Base-by-base conservation (phyloP, 2,888 invertebrate species). In the Nomada flava region DNA sequence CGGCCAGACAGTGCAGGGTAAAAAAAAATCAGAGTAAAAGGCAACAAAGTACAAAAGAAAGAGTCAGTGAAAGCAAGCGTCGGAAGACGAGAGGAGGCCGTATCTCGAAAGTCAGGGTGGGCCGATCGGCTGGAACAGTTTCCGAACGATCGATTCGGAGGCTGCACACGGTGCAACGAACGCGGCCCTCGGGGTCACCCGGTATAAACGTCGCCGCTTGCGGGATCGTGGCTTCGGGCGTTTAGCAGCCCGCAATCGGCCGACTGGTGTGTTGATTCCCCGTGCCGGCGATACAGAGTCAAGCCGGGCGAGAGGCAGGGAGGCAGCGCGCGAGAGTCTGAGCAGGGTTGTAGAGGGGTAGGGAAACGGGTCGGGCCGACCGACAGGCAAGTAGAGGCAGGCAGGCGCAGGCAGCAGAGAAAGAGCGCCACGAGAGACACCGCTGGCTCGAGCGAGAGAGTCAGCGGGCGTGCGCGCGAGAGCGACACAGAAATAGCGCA, bases 241-340 rank as follows among this genome's bases (percentile, higher is more conserved):
- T 92, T 92, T 91, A 92, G 92, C 91, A 89, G 88, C 88, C 91
- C 91, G 88, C 91, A 90, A 91, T 92, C 92, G 91, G 90, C 89
- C 87, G 90, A 89, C 87, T 89, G 90, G 90, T 88, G 89, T 90
- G 91, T 90, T 89, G 92, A 91, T 90, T 91, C 89, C 88, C 85
- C 82, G 84, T 84, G 85, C 83, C 82, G 84, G 72, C 83, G 85
- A 88, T 86, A 88, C 74, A 80, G 83, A 85, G 85, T 79, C 80
- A 79, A 69, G 79, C 68, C 80, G 72, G 75, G 79, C 20, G 82
- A 82, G 78, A 82, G 74, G 68, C 59, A 65, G 82, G 42, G 68
- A 73, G 74, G 69, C 82, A 63, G 79, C 57, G 74, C 57, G 68
- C 53, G 80, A 69, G 75, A 60, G 71, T 73, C 64, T 70, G 59